A percentile compares a stretch with the other conserved stretches of the same genome.
Conservation (phyloP, 1,140 invertebrate species). For the Polyergus mexicanus region DNA sequence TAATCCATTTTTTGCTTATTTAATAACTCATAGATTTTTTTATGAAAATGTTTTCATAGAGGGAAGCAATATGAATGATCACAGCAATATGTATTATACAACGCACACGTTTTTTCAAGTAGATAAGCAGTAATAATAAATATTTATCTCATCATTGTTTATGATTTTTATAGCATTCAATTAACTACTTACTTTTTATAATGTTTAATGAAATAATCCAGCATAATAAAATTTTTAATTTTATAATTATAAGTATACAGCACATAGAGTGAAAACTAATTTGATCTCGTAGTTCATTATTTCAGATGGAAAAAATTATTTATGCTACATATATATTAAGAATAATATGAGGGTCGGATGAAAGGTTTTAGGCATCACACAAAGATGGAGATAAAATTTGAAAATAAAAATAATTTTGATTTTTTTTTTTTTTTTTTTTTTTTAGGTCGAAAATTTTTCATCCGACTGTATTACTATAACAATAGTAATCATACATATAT, state of each 20-base stretch:
- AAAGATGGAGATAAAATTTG: no score
- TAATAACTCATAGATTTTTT: conserved; percentile 1
- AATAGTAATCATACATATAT: conserved; percentile 13
- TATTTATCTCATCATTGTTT: conserved; percentile 34
- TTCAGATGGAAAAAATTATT: neutral
- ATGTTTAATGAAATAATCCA: conserved; percentile 12
- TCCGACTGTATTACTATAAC: neutral
- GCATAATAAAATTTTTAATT: conserved; percentile 4
- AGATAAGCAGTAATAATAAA: conserved; percentile 7
- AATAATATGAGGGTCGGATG: neutral
- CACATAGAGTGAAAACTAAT: conserved; percentile 38
- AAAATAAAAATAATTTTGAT: no score
- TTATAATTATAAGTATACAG: conserved; percentile 6
- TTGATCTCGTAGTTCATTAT: conserved; percentile 30
- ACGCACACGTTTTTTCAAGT: conserved; percentile 1
- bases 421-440: neutral
- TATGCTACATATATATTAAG: neutral
- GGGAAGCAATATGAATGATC: neutral
- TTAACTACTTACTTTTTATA: conserved; percentile 48
- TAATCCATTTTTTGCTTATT: neutral
- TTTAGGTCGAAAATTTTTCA: neutral
- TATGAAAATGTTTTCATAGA: conserved; percentile 7
- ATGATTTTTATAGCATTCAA: conserved; percentile 62
- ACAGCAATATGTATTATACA: conserved; percentile 3
- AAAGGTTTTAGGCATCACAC: no score